phyloP scores from a whole-genome alignment of 2,113 vertebrate genomes.

The Calyptomena viridis region DNA sequence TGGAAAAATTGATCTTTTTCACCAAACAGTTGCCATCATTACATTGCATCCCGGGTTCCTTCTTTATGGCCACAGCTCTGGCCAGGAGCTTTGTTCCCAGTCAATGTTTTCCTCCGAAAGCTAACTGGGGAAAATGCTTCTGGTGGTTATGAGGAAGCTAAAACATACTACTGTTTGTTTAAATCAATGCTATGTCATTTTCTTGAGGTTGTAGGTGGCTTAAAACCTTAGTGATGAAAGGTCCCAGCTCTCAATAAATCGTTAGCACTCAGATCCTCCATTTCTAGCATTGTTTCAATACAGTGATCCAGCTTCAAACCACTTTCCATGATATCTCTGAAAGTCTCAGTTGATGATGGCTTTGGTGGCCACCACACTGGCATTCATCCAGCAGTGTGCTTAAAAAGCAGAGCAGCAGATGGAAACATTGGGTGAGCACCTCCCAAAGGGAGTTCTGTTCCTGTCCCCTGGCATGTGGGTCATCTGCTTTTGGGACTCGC shows the following conservation, averaged over 20 bases:
- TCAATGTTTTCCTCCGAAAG: background rate
- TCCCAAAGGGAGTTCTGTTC: background rate
- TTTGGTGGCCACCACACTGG: accelerated
- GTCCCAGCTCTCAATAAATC: background rate
- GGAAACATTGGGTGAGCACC: background rate
- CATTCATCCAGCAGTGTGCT: accelerated
- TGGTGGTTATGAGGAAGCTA: background rate
- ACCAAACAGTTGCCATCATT: background rate
- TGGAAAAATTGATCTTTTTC: background rate
- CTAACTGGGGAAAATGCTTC: background rate
- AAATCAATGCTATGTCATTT: background rate
- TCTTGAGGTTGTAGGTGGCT: background rate
- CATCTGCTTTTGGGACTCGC: background rate
- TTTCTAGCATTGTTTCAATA: background rate
- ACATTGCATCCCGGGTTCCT: accelerated
- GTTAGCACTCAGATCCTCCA: background rate
- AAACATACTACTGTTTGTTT: background rate
- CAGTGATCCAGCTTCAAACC: background rate
- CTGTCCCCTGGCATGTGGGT: accelerated
- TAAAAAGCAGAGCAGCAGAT: background rate
- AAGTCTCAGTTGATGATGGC: background rate
- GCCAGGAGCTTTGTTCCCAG: background rate
- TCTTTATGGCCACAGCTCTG: background rate
- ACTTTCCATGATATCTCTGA: background rate
- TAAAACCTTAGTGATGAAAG: background rate